Base-by-base conservation (phyloP, 2,888 invertebrate species). In the Phrixothrix hirtus region DNA sequence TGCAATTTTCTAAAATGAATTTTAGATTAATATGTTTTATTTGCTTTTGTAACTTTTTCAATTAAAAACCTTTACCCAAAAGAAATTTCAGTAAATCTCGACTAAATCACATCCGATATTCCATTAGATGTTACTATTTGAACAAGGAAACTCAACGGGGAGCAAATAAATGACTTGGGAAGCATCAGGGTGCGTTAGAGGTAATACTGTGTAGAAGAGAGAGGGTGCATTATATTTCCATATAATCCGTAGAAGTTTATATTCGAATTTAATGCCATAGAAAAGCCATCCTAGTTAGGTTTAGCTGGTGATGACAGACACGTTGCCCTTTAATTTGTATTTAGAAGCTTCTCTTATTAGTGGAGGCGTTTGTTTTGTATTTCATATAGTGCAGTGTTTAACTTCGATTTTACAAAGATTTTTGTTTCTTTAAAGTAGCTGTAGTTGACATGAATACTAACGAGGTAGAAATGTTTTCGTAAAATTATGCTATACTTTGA, bases 61-160 rank as follows among this genome's bases (percentile, higher is more conserved):
- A 21, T 21, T 21, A 21, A 21, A 21, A 3, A 21, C 7, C 21
- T 21, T 5, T 21, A 7, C 7, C 3, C 21, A 7, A 21, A 3
- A 21, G 21, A 21, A 21, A 21, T 21, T 21, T 21, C 58, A 57
- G 55, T 60, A 64, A 64, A 64, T 64, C 60, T 61, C 48, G 41
- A 56, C 63, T 58, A 61, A 69, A 68, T 69, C 68, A 61, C 67
- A 69, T 71, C 65, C 66, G 64, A 65, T 70, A 71, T 71, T 69
- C 70, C 69, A 71, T 69, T 71, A 71, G 65, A 69, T 62, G 65
- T 65, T 66, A 65, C 62, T 69, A 68, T 71, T 70, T 69, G 67
- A 66, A 68, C 66, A 66, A 65, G 66, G 62, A 66, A 63, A 59
- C 64, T 59, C 61, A 61, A 62, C 63, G 59, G 63, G 65, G 64